Percentiles rank a stretch among this genome's conserved stretches.
Conservation (phyloP, 2,888 invertebrate genomes). For the Spilosoma lubricipeda region DNA sequence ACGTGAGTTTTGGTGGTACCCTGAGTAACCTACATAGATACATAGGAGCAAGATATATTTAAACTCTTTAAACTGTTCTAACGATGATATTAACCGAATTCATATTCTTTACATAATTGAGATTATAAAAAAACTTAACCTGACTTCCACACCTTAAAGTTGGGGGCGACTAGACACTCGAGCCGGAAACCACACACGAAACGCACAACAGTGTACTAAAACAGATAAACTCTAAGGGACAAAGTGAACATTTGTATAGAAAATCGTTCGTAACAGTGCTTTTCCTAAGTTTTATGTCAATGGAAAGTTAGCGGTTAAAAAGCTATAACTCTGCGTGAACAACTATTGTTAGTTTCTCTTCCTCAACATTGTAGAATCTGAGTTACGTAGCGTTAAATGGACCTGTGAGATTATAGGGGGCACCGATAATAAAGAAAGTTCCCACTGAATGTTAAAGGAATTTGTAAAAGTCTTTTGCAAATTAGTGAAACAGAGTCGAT, state of each 20-base stretch:
- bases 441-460: background rate
- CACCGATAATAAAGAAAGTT: constrained; percentile 17
- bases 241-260: constrained; percentile 29
- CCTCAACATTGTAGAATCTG: constrained; percentile 23
- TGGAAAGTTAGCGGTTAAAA: constrained; percentile 49
- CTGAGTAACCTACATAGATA: too few species aligned
- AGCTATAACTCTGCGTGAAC: constrained; percentile 36
- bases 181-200: constrained; percentile 24
- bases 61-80: background rate
- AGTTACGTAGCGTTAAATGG: constrained; percentile 18
- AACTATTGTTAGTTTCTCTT: constrained; percentile 39
- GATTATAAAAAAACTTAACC: background rate
- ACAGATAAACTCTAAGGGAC: constrained; percentile 31
- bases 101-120: background rate
- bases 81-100: too few species aligned
- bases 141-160: constrained; percentile 5
- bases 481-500: background rate
- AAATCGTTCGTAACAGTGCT: constrained; percentile 33
- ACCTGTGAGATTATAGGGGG: constrained; percentile 19
- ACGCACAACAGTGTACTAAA: constrained; percentile 16
- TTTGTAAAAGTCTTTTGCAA: background rate
- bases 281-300: constrained; percentile 53
- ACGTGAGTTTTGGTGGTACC: background rate
- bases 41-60: background rate
- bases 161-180: background rate